Evolutionary conservation across 1,140 invertebrate genomes (phyloP), one percentile per base, ranked within the genome.

Genomic region (Rhyzopertha dominica): DNA sequence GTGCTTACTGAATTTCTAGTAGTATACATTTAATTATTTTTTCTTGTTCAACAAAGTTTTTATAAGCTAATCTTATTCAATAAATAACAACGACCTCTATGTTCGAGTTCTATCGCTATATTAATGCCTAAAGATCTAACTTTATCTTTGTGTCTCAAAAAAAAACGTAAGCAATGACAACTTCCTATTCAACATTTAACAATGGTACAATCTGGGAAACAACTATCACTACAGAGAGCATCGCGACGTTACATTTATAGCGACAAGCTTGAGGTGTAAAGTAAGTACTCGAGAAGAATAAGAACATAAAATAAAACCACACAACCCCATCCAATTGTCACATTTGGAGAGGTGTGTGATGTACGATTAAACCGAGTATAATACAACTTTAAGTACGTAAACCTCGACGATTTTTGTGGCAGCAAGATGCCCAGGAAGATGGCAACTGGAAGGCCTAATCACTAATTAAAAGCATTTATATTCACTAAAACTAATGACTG

Each of bases 41-140:
- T 28, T 58, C 44, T 53, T n/a, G n/a, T n/a, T n/a, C n/a, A n/a
- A n/a, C n/a, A n/a, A n/a, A n/a, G n/a, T n/a, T n/a, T n/a, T n/a
- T 47, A 18, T 49, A 58, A 54, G 26, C 30, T 32, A 49, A 34
- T 43, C 61, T 62, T 65, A 63, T 49, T 52, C 54, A 65, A 58
- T 65, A 65, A 61, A 61, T 63, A 65, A 65, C 63, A 65, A 65
- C 60, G 53, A 65, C 56, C 54, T 58, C 54, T 60, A 56, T 41
- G 29, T 56, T 55, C 49, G 38, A 48, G 50, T 51, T 51, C 52
- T 53, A 51, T 51, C 52, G 54, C 54, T 58, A 51, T 50, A 12
- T 31, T 22, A 43, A 25, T 23, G 13, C 30, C 13, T 22, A 23
- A 18, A n/a, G n/a, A n/a, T 19, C 4, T 43, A 49, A 36, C 35